Conservation (phyloP, 2,888 invertebrate genomes). For the Copidosoma aretas region DNA sequence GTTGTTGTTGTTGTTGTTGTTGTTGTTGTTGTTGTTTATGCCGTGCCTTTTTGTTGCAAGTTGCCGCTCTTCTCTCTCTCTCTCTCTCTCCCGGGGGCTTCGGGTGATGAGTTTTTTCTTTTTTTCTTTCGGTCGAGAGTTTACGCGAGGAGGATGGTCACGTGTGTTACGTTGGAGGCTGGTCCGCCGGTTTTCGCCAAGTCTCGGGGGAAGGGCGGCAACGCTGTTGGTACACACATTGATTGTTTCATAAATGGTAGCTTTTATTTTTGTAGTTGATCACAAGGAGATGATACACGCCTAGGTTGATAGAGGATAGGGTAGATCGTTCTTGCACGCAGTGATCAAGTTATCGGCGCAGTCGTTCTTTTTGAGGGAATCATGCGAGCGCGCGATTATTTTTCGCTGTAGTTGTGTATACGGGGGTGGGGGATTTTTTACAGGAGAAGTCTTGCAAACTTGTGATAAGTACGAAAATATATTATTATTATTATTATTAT, state of each 20-base stretch:
- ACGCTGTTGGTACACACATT: not conserved
- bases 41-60: conserved; percentile 16
- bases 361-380: too few relatives aligned
- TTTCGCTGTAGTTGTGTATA: too few relatives aligned
- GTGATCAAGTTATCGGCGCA: too few relatives aligned
- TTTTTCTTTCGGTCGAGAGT: too few relatives aligned
- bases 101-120: too few relatives aligned
- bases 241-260: conserved; percentile 24
- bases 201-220: not conserved
- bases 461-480: conserved; percentile 7
- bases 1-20: too few relatives aligned
- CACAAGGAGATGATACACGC: conserved; percentile 13
- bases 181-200: not conserved
- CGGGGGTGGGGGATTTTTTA: too few relatives aligned
- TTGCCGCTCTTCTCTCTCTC: not conserved
- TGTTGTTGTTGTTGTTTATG: conserved; percentile 8
- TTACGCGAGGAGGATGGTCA: too few relatives aligned
- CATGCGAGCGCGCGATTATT: not conserved
- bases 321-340: not conserved
- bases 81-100: too few relatives aligned
- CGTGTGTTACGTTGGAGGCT: too few relatives aligned
- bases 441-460: not conserved
- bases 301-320: too few relatives aligned
- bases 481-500: too few relatives aligned
- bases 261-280: conserved; percentile 22